A percentile compares a stretch with the other conserved stretches of the same genome.
Conservation (phyloP, 2,797 vertebrate species). For the Cynodonichthys magdalenae region DNA sequence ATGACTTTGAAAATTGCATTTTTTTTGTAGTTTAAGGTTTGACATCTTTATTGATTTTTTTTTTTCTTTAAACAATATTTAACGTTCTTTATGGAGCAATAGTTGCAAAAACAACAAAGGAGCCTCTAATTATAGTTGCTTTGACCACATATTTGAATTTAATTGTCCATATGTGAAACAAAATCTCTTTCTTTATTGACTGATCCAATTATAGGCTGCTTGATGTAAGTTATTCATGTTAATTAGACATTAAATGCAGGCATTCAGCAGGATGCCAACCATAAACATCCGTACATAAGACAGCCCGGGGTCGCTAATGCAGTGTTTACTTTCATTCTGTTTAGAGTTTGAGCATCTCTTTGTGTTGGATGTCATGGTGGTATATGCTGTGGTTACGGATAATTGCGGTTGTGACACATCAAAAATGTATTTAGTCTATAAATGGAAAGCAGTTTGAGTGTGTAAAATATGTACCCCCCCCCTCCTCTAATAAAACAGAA, state of each 20-base stretch:
- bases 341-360: neutral
- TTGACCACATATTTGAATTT: neutral
- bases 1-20: no score
- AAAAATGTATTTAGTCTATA: slow-evolving; percentile 3
- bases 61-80: neutral
- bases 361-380: neutral
- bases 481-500: neutral
- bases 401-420: slow-evolving; percentile 10
- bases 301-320: neutral
- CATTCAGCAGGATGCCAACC: neutral
- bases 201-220: slow-evolving; percentile 1
- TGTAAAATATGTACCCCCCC: neutral
- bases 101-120: neutral
- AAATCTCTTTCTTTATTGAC: slow-evolving; percentile 12
- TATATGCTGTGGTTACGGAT: slow-evolving; percentile 1
- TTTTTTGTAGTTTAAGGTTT: neutral
- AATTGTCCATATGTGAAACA: slow-evolving; percentile 16
- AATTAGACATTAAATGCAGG: slow-evolving; percentile 14
- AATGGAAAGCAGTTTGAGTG: slow-evolving; percentile 5
- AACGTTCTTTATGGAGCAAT: neutral
- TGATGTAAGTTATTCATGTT: slow-evolving; percentile 6
- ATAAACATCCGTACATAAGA: slow-evolving; percentile 1
- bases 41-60: neutral
- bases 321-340: slow-evolving; percentile 1
- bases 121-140: neutral